These are phyloP conservation scores for Tipula unca DNA, from an alignment of 2,888 invertebrate species.

Conservation along the genomic window DNA sequence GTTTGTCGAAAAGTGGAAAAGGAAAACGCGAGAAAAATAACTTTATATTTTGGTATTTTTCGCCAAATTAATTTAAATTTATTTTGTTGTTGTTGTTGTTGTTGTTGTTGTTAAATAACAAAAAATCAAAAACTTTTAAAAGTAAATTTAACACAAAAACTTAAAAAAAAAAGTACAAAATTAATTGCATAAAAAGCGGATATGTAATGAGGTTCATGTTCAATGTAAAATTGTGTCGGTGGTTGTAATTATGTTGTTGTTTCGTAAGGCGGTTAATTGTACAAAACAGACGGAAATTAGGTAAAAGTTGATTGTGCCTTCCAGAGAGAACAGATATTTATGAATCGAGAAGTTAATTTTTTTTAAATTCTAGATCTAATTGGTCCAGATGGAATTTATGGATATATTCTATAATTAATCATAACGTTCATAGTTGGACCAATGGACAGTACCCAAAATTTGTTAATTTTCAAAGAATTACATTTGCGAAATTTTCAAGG, in stretches of 20 bases:
- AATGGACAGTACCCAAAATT: no score
- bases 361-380: no score
- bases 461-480: no score
- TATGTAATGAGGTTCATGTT: not conserved
- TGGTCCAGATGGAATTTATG: no score
- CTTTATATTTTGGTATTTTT: not conserved
- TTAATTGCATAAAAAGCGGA: not conserved
- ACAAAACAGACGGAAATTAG: not conserved
- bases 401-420: no score
- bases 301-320: no score
- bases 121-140: not conserved
- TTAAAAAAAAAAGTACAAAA: not conserved
- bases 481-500: no score
- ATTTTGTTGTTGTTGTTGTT: not conserved
- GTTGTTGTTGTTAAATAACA: not conserved
- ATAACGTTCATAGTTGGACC: no score
- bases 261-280: not conserved
- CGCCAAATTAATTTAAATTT: not conserved
- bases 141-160: not conserved
- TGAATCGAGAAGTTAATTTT: no score
- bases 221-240: not conserved
- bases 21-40: not conserved
- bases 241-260: not conserved
- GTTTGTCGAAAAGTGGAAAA: not conserved
- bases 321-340: no score